Conservation (phyloP, 2,888 invertebrate genomes). For the Plagodis dolabraria region DNA sequence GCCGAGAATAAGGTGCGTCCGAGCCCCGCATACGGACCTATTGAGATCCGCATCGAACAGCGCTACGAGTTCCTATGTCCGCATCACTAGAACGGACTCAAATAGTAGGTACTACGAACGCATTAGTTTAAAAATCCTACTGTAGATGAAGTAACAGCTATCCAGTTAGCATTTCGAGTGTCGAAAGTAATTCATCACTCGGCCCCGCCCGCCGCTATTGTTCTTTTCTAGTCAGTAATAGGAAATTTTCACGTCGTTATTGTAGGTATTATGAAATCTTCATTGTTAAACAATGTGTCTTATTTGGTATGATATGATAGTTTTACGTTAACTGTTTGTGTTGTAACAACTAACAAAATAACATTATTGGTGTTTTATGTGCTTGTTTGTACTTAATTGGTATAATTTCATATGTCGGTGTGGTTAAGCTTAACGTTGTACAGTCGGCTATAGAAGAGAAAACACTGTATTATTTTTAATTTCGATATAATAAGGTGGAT, state of each 20-base stretch:
- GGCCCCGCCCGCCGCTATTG: constrained; percentile 14
- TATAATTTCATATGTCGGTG: neutral
- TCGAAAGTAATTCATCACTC: constrained; percentile 16
- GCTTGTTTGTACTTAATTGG: neutral
- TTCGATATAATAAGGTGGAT: too few species aligned
- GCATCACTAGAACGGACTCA: too few species aligned
- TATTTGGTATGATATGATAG: constrained; percentile 7
- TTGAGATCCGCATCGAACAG: too few species aligned
- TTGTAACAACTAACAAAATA: constrained; percentile 13
- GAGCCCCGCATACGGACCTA: neutral
- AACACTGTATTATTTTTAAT: too few species aligned
- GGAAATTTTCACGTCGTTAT: constrained; percentile 7
- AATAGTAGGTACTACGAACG: too few species aligned
- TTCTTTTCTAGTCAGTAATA: constrained; percentile 14
- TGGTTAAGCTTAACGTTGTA: too few species aligned
- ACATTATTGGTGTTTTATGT: neutral
- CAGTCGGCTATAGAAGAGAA: too few species aligned
- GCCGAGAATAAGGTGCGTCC: constrained; percentile 33
- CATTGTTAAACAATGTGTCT: constrained; percentile 12
- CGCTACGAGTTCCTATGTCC: too few species aligned
- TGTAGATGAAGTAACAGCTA: too few species aligned
- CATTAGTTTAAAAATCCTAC: too few species aligned
- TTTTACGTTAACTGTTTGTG: constrained; percentile 8
- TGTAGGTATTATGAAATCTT: constrained; percentile 6
- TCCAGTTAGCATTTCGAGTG: neutral